Evolutionary conservation across 1,140 invertebrate species (phyloP).

Genomic region (Papilio machaon): DNA sequence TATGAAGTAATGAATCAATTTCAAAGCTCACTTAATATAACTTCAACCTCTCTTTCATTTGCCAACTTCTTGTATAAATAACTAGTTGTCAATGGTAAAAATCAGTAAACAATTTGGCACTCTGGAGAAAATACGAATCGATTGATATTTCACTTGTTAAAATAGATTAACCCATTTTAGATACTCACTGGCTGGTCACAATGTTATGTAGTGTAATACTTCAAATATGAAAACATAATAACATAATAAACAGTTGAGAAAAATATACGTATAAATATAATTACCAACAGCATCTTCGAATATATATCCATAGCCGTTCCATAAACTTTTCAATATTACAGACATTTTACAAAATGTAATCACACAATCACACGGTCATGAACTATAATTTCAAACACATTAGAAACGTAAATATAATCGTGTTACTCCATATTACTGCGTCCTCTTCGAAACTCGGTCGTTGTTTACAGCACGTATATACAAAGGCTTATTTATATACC

Average conservation of each 20-base stretch:
- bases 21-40: not conserved
- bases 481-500: not conserved
- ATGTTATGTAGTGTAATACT: too few relatives aligned
- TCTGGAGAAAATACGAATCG: too few relatives aligned
- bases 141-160: too few relatives aligned
- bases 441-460: not conserved
- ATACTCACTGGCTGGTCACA: too few relatives aligned
- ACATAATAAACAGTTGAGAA: not conserved
- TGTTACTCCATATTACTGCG: not conserved
- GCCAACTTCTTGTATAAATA: not conserved
- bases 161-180: too few relatives aligned
- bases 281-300: conserved; percentile 38
- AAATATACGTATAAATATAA: not conserved
- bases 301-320: conserved; percentile 36
- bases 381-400: not conserved
- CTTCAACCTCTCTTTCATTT: not conserved
- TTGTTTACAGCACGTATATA: not conserved
- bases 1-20: too few relatives aligned
- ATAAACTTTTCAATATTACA: conserved; percentile 1
- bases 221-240: too few relatives aligned
- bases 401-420: not conserved
- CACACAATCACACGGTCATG: not conserved
- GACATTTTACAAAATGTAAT: not conserved
- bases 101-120: too few relatives aligned
- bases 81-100: not conserved